Evolutionary conservation across 2,888 invertebrate species (phyloP), one percentile per base, ranked within the genome.

Genomic region (Aphidoletes aphidimyza): DNA sequence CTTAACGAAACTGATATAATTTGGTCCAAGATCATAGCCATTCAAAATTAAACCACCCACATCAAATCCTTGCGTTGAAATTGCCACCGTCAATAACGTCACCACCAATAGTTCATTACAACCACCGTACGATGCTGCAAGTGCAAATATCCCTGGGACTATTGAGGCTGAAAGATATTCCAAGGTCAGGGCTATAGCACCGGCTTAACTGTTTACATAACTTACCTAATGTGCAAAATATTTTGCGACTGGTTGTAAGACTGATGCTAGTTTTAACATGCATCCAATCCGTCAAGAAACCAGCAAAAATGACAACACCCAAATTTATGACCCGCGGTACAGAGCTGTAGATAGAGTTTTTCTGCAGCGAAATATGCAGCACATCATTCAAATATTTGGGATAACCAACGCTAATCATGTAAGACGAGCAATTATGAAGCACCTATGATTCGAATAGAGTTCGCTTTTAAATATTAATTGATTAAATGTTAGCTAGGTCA

Each of bases 11-110:
- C 93, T 93, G 11, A 93, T 93, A 87, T 92, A 93, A 88, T 93
- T 93, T 83, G 93, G 92, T 88, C 93, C 93, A 86, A 94, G 90
- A 88, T 94, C 93, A 84, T 93, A 89, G 0, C 93, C 93, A 88
- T 93, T 93, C 45, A 93, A 92, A 89, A 93, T 93, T 92, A 93
- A 93, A 85, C 93, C 93, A 0, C 93, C 93, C 89, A 93, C 93
- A 90, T 92, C 93, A 59, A 93, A 92, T 0, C 94, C 93, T 93
- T 93, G 93, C 8, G 93, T 89, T 14, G 93, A 93, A 93, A 94
- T 94, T 84, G 93, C 92, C 0, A 93, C 90, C 5, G 93, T 93
- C 87, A 94, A 93, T 0, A 94, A 89, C 14, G 91, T 89, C 0
- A 94, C 92, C 0, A 93, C 93, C 0, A 92, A 87, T 0, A 91